Evolutionary conservation across 2,888 invertebrate genomes (phyloP).

Genomic region (Cephus sareptanus): DNA sequence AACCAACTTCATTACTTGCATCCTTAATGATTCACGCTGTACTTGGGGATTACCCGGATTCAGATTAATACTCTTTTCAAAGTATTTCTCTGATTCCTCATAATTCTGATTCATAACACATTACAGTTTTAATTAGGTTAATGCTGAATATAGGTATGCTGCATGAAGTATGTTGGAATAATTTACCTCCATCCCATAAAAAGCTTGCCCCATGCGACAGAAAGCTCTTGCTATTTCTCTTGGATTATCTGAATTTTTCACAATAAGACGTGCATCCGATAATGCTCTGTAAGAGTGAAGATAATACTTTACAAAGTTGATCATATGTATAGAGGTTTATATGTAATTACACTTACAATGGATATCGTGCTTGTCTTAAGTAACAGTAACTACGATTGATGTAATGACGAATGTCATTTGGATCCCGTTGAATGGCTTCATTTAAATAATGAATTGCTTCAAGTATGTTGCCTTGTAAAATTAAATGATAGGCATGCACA

Average conservation of each 20-base stretch:
- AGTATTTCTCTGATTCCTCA: not conserved
- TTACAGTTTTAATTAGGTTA: not conserved
- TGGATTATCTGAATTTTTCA: conserved; percentile 17
- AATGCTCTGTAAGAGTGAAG: conserved; percentile 29
- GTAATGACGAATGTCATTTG: conserved; percentile 28
- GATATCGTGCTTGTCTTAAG: conserved; percentile 27
- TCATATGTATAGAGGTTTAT: not conserved
- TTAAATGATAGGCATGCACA: conserved; percentile 20
- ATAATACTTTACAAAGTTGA: not conserved
- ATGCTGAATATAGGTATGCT: not conserved
- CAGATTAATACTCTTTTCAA: not conserved
- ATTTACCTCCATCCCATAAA: conserved; percentile 28
- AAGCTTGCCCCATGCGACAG: conserved; percentile 35
- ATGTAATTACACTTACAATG: conserved; percentile 20
- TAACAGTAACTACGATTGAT: conserved; percentile 38
- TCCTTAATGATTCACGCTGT: not conserved
- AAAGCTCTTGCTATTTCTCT: conserved; percentile 25
- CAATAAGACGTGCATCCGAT: conserved; percentile 25
- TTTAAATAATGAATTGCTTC: conserved; percentile 28
- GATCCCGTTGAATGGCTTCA: conserved; percentile 26
- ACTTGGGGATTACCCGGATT: not conserved
- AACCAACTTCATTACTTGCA: conserved; percentile 2
- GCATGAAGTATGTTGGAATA: not conserved
- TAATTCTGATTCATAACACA: not conserved
- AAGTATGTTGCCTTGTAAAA: conserved; percentile 20